These are phyloP conservation scores for Chymomyza caudatula DNA, from an alignment of 2,888 invertebrate species.

Conservation along the genomic window DNA sequence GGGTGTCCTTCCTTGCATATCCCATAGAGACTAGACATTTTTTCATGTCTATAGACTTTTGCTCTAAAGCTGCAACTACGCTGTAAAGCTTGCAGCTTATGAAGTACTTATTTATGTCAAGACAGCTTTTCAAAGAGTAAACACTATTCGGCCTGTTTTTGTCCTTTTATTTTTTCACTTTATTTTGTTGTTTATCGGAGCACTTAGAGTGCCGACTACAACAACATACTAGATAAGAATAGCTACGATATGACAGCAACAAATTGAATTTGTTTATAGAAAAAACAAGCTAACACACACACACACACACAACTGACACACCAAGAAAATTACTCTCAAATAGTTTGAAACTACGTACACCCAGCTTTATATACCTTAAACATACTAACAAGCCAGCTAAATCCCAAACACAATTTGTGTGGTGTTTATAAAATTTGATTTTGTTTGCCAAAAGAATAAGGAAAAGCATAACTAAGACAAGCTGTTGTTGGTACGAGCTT, in stretches of 20 bases:
- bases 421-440: conserved; percentile 34
- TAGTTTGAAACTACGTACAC: background rate
- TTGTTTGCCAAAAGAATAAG: background rate
- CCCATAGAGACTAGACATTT: background rate
- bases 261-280: conserved; percentile 60
- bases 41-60: background rate
- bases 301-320: background rate
- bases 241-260: conserved; percentile 46
- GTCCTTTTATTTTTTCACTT: conserved; percentile 1
- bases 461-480: background rate
- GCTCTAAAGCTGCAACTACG: background rate
- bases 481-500: background rate
- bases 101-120: background rate
- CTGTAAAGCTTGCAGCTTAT: background rate
- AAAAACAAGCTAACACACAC: conserved; percentile 15
- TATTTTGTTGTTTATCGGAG: conserved; percentile 12
- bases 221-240: conserved; percentile 21
- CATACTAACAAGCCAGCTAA: background rate
- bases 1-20: too few species aligned
- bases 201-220: conserved; percentile 21
- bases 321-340: conserved; percentile 1
- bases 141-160: background rate
- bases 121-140: conserved; percentile 2
- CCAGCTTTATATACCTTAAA: background rate
- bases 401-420: background rate